phyloP scores from a whole-genome alignment of 2,113 vertebrate genomes.

The Zosterops hypoxanthus region DNA sequence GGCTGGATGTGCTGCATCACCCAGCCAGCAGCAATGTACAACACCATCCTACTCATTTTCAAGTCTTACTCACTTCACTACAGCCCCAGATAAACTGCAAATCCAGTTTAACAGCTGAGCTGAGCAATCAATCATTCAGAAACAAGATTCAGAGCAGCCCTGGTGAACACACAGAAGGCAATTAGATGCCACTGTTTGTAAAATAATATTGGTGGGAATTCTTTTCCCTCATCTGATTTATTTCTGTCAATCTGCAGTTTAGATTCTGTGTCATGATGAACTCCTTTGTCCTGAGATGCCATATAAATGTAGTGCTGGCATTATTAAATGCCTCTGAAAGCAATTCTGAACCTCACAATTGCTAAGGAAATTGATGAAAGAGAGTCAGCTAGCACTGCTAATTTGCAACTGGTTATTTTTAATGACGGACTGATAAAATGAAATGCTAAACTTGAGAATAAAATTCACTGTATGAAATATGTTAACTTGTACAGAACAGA shows the following conservation, averaged over 20 bases:
- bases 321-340: conserved; percentile 63
- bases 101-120: conserved; percentile 44
- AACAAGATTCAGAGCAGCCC: conserved; percentile 54
- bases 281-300: conserved; percentile 57
- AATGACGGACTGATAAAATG: conserved; percentile 58
- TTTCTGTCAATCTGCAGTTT: conserved; percentile 66
- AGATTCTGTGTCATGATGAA: conserved; percentile 60
- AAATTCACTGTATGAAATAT: conserved; percentile 47
- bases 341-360: conserved; percentile 51
- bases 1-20: conserved; percentile 7
- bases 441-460: conserved; percentile 53
- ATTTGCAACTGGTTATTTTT: conserved; percentile 63
- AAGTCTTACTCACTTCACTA: conserved; percentile 18
- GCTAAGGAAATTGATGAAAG: conserved; percentile 62
- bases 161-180: conserved; percentile 55
- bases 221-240: conserved; percentile 64
- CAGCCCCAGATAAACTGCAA: conserved; percentile 34
- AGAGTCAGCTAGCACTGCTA: conserved; percentile 33
- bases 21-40: neutral
- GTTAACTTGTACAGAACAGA: conserved; percentile 37
- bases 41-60: neutral
- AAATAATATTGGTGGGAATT: conserved; percentile 67
- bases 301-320: conserved; percentile 12
- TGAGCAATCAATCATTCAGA: conserved; percentile 54
- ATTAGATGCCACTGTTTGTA: conserved; percentile 57